Evolutionary conservation across 2,113 vertebrate genomes (phyloP).

Genomic region (Syrmaticus mikado): DNA sequence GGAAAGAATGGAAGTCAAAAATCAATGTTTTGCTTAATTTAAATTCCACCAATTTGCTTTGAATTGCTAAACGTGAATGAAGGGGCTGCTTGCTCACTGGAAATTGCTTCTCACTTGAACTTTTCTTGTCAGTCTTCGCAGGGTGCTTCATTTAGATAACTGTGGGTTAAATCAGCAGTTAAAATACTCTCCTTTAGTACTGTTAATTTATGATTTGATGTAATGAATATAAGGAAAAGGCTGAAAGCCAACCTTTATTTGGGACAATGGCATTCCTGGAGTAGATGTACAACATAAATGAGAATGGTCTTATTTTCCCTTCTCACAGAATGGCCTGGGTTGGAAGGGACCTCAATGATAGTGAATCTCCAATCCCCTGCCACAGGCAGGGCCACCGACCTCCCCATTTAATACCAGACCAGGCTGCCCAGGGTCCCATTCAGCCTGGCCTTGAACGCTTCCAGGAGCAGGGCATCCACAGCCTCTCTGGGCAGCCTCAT

Average conservation of each 20-base stretch:
- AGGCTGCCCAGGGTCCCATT: too few species aligned
- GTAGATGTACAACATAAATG: not conserved
- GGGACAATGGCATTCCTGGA: not conserved
- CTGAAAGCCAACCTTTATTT: not conserved
- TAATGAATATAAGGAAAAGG: not conserved
- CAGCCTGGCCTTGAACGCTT: too few species aligned
- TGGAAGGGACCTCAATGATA: too few species aligned
- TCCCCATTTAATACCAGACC: too few species aligned
- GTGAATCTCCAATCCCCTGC: too few species aligned
- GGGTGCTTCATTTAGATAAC: not conserved
- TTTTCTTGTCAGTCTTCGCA: not conserved
- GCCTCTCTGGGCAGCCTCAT: too few species aligned
- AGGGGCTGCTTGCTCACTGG: not conserved
- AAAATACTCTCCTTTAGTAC: not conserved
- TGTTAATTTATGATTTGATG: not conserved
- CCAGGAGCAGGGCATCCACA: too few species aligned
- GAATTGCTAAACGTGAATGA: not conserved
- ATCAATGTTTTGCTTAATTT: constrained; percentile 43
- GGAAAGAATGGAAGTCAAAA: constrained; percentile 64
- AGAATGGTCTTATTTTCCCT: not conserved
- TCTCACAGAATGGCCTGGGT: not conserved
- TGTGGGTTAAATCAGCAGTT: not conserved
- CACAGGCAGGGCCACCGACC: too few species aligned
- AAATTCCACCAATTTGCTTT: not conserved
- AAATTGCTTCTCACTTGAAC: not conserved